Conservation (phyloP, 2,888 invertebrate genomes). For the Tipula helvola region DNA sequence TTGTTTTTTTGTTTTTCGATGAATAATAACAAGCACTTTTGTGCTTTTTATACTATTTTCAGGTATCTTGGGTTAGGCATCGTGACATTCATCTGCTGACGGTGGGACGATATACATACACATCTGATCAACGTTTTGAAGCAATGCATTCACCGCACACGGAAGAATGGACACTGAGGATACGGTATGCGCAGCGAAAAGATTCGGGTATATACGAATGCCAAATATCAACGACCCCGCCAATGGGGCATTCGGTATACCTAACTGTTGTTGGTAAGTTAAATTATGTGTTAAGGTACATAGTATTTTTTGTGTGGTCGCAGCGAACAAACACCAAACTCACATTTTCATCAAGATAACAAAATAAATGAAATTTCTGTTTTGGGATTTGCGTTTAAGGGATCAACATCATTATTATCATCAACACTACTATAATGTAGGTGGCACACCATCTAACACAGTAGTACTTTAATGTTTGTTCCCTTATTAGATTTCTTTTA, state of each 20-base stretch:
- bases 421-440: background rate
- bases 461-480: background rate
- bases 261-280: slow-evolving; percentile 73
- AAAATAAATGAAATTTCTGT: background rate
- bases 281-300: background rate
- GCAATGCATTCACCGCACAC: slow-evolving; percentile 76
- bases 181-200: slow-evolving; percentile 58
- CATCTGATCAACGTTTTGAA: slow-evolving; percentile 72
- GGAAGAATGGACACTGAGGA: slow-evolving; percentile 75
- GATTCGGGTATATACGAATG: slow-evolving; percentile 78
- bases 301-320: background rate
- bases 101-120: slow-evolving; percentile 65
- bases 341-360: background rate
- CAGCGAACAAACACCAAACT: background rate
- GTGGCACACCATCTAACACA: background rate
- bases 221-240: slow-evolving; percentile 83
- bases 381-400: background rate
- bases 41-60: slow-evolving; percentile 14
- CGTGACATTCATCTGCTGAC: slow-evolving; percentile 62
- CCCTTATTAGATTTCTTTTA: background rate
- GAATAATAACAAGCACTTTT: background rate
- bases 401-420: background rate
- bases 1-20: too few species aligned
- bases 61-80: slow-evolving; percentile 71
- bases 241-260: slow-evolving; percentile 69